Evolutionary conservation across 2,797 vertebrate species (phyloP), one percentile per base, ranked within the genome.

Genomic region (Lophotriccus pileatus): DNA sequence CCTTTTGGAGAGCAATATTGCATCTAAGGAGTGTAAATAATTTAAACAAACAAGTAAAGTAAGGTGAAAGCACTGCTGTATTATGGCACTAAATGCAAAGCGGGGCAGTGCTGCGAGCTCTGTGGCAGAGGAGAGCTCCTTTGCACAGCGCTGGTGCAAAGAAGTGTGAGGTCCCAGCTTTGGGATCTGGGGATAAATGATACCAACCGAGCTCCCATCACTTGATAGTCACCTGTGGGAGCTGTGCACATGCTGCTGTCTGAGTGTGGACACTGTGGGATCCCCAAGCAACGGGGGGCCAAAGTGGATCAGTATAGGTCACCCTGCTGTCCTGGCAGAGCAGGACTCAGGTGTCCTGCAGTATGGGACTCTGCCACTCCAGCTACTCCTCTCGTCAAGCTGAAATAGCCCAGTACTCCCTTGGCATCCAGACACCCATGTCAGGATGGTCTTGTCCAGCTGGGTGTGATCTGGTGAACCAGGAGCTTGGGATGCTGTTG

Each of bases 11-110:
- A 96, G 88, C 93, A 95, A 90, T 95, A 93, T 94, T 93, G 89
- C 91, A 93, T 92, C 97, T 93, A 89, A 96, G 93, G 90, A 95
- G 69, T 94, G 95, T 97, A 96, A 97, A 97, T 97, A 97, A 97
- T 97, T 97, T 95, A 97, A 95, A 93, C 94, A 90, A 97, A 96
- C 89, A 95, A 96, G 86, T 87, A 80, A 81, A 94, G 82, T 86
- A 78, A 96, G 90, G 93, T 93, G 84, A 91, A 94, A 68, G 64
- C 73, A 19, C 73, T 60, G 10, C 73, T 67, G 81, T 93, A 5
- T 94, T 73, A 80, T 12, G 7, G 75, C 49, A 24, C 84, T 74
- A 74, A 81, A 78, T 58, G 59, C 60, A 56, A 43, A 92, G 63
- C 41, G 6, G 70, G 34, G 30, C 89, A 60, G 39, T 7, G 58